A percentile compares a stretch with the other conserved stretches of the same genome.
Conservation (phyloP, 2,888 invertebrate genomes). For the Pseudococcus viburni region DNA sequence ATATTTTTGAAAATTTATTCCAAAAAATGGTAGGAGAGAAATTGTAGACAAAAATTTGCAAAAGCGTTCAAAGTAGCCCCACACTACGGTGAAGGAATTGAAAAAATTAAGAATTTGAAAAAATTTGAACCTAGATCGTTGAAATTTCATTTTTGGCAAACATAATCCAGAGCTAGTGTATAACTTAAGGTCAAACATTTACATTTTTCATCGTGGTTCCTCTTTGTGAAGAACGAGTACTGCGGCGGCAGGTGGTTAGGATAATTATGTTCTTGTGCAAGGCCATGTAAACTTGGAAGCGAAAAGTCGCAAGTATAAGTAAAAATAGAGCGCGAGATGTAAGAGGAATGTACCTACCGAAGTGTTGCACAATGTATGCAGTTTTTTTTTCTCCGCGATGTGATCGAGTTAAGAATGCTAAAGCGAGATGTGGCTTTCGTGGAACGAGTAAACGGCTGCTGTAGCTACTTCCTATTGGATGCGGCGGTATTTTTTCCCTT, state of each 20-base stretch:
- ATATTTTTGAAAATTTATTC: no score
- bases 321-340: not conserved
- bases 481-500: not conserved
- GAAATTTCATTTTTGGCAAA: not conserved
- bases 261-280: not conserved
- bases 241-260: not conserved
- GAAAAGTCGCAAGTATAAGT: not conserved
- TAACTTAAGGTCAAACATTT: not conserved
- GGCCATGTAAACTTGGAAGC: not conserved
- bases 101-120: no score
- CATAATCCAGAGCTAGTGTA: not conserved
- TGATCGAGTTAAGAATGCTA: not conserved
- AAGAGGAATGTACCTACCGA: not conserved
- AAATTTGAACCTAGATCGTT: no score
- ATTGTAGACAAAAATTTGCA: no score
- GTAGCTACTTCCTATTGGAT: not conserved
- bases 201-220: not conserved
- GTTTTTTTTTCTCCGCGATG: not conserved
- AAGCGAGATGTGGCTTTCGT: not conserved
- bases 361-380: conserved; percentile 22
- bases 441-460: not conserved
- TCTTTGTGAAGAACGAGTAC: not conserved
- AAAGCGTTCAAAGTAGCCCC: no score
- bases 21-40: no score
- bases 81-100: no score